These are phyloP conservation scores for Labeo calbasu DNA, from an alignment of 2,797 vertebrate genomes.

Conservation along the genomic window DNA sequence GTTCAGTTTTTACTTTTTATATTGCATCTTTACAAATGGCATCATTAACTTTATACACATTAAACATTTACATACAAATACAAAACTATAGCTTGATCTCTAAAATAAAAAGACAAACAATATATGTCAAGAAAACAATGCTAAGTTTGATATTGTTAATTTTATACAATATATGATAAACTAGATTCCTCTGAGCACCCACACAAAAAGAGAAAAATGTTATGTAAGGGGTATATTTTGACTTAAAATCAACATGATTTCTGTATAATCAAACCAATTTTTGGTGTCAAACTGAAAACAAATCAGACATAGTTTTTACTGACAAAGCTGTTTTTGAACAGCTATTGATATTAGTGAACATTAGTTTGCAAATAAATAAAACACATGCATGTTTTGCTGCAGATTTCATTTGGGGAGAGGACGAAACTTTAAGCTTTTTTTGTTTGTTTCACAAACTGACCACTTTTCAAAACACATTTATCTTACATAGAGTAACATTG, in stretches of 20 bases:
- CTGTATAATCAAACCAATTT: slow-evolving; percentile 44
- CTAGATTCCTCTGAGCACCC: slow-evolving; percentile 15
- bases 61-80: slow-evolving; percentile 60
- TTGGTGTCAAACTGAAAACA: slow-evolving; percentile 22
- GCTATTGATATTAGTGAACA: slow-evolving; percentile 53
- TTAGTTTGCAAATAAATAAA: slow-evolving; percentile 49
- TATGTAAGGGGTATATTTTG: neutral
- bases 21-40: slow-evolving; percentile 55
- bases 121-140: slow-evolving; percentile 36
- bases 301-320: slow-evolving; percentile 42
- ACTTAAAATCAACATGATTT: slow-evolving; percentile 20
- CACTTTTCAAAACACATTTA: slow-evolving; percentile 53
- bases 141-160: slow-evolving; percentile 43
- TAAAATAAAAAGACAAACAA: slow-evolving; percentile 51
- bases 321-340: slow-evolving; percentile 43
- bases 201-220: neutral
- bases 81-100: slow-evolving; percentile 56
- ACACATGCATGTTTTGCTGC: slow-evolving; percentile 37
- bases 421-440: slow-evolving; percentile 29
- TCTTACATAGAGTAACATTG: slow-evolving; percentile 51
- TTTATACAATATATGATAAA: slow-evolving; percentile 52
- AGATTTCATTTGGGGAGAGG: slow-evolving; percentile 38
- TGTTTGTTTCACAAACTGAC: slow-evolving; percentile 36
- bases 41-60: slow-evolving; percentile 60
- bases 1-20: slow-evolving; percentile 44